Percentiles rank a stretch among this genome's conserved stretches.
These are phyloP conservation scores for Erebia epiphron DNA, from an alignment of 2,888 invertebrate species.

Conservation along the genomic window DNA sequence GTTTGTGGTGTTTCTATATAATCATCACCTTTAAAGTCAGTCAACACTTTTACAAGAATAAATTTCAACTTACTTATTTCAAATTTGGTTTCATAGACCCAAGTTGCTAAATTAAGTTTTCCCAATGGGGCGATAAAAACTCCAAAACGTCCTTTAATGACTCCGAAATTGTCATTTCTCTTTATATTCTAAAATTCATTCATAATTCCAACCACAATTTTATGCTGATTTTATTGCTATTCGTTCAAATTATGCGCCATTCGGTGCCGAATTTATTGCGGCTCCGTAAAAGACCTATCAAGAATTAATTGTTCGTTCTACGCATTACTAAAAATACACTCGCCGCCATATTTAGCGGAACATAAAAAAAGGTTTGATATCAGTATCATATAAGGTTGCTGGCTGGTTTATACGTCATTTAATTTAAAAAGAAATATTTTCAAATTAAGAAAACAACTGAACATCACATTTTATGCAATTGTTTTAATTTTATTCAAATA, in stretches of 20 bases:
- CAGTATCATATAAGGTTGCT: no score
- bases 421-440: no score
- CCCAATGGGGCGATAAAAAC: slow-evolving; percentile 27
- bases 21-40: no score
- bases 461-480: no score
- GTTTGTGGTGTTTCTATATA: no score
- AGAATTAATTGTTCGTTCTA: slow-evolving; percentile 31
- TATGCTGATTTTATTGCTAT: slow-evolving; percentile 32
- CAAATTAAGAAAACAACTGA: no score
- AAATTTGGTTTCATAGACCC: neutral
- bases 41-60: neutral
- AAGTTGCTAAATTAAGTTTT: slow-evolving; percentile 18
- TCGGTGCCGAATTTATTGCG: slow-evolving; percentile 25
- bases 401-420: no score
- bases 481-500: no score
- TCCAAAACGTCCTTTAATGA: slow-evolving; percentile 11
- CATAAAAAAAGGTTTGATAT: no score
- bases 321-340: neutral
- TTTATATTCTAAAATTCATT: slow-evolving; percentile 28
- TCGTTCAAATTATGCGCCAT: slow-evolving; percentile 32
- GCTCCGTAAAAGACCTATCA: slow-evolving; percentile 34
- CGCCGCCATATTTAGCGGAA: no score
- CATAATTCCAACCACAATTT: slow-evolving; percentile 29
- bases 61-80: slow-evolving; percentile 10
- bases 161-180: slow-evolving; percentile 24